Evolutionary conservation across 2,113 vertebrate genomes (phyloP).

Genomic region (Tyto alba): DNA sequence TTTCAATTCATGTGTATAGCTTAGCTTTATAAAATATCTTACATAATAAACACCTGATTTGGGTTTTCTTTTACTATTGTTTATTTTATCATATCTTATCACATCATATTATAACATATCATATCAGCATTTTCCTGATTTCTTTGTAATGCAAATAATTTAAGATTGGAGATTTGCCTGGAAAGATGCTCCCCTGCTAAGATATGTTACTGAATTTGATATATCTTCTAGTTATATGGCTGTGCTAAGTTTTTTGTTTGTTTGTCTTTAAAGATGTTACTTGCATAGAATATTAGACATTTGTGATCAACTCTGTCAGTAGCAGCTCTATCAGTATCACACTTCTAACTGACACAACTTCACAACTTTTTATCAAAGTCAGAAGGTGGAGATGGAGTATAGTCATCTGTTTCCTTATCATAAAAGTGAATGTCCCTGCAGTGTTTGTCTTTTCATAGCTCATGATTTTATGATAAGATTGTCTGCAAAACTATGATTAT

Average conservation of each 20-base stretch:
- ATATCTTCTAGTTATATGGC: neutral
- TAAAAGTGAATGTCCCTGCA: neutral
- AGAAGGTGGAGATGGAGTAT: accelerated
- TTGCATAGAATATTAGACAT: neutral
- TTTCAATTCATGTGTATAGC: neutral
- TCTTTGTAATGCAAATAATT: neutral
- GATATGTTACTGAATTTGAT: neutral
- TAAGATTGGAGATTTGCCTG: neutral
- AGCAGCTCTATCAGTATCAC: neutral
- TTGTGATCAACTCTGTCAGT: neutral
- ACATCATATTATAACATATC: neutral
- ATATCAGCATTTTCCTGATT: neutral
- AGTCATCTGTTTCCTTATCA: neutral
- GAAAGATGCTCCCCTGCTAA: neutral
- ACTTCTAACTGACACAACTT: neutral
- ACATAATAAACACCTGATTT: accelerated
- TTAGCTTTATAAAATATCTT: neutral
- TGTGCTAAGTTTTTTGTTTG: neutral
- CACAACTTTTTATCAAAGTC: neutral
- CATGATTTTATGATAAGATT: neutral
- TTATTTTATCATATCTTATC: neutral
- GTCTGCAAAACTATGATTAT: neutral
- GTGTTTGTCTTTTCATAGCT: neutral
- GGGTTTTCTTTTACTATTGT: neutral
- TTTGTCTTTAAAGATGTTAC: neutral